Percentiles rank a stretch among this genome's conserved stretches.
These are phyloP conservation scores for Meandrina meandrites DNA, from an alignment of 92 coral and sea anemone genomes.

Conservation along the genomic window DNA sequence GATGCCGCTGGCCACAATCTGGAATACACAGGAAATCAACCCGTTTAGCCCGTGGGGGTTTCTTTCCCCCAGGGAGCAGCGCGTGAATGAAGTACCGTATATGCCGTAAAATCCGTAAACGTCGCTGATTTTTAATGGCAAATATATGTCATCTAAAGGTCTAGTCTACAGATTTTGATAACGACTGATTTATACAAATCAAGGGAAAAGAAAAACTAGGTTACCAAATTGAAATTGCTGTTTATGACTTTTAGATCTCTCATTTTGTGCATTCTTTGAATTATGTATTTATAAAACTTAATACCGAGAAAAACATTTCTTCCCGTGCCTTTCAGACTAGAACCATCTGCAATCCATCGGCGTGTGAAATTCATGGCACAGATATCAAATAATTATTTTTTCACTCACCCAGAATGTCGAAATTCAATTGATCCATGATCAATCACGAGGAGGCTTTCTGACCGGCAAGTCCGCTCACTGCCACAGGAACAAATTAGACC, in stretches of 20 bases:
- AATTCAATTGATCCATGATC: conserved; percentile 39
- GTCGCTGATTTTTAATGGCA: not conserved
- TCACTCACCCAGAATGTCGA: conserved; percentile 29
- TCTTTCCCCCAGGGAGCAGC: not conserved
- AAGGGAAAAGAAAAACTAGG: not conserved
- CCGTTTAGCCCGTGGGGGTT: not conserved
- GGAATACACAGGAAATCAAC: not conserved
- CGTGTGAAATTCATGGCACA: not conserved
- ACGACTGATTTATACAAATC: not conserved
- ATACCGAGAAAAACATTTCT: not conserved
- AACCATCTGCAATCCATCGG: not conserved
- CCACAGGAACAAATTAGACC: conserved; percentile 44
- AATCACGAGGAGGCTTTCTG: conserved; percentile 24
- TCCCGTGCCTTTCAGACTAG: not conserved
- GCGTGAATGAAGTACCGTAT: not conserved
- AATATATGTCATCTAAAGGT: not conserved
- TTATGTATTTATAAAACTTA: not conserved
- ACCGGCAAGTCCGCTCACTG: conserved; percentile 12
- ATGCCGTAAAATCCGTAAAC: no score
- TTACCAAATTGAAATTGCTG: not conserved
- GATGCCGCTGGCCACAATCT: conserved; percentile 30
- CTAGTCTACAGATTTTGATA: not conserved
- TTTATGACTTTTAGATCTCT: not conserved
- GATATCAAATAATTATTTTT: not conserved
- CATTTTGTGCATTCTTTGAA: not conserved